phyloP scores from a whole-genome alignment of 2,888 invertebrate species.

The Clistopyga incitator region DNA sequence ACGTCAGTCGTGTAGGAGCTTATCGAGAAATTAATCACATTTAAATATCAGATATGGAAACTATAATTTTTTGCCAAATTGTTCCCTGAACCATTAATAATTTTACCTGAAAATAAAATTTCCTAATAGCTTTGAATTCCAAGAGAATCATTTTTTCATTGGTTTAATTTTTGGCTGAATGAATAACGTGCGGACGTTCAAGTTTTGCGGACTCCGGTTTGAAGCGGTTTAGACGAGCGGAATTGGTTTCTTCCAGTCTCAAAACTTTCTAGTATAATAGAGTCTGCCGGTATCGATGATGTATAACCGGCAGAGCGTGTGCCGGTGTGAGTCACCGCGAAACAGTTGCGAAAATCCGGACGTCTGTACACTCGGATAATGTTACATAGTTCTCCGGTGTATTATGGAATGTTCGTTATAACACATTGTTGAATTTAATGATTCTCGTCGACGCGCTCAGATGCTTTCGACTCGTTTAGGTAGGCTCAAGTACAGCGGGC shows the following conservation, averaged over 20 bases:
- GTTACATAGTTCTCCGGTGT: not conserved
- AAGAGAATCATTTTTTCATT: not conserved
- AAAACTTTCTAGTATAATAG: constrained; percentile 19
- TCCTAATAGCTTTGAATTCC: not conserved
- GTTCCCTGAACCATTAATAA: no score
- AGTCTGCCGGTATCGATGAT: not conserved
- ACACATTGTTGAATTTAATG: not conserved
- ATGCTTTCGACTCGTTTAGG: not conserved
- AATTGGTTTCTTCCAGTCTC: not conserved
- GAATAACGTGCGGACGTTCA: no score
- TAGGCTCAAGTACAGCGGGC: not conserved
- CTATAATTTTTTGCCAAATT: no score
- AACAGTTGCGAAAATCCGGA: constrained; percentile 30
- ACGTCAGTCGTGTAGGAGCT: no score
- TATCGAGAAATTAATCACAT: no score
- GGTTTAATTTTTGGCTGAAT: no score
- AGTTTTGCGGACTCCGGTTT: not conserved
- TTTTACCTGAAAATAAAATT: not conserved
- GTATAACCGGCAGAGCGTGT: not conserved
- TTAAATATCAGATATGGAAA: no score
- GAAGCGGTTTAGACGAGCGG: not conserved
- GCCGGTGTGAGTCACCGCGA: constrained; percentile 11
- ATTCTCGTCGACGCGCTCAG: constrained; percentile 5
- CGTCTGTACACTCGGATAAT: constrained; percentile 12
- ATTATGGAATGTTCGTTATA: constrained; percentile 1